Evolutionary conservation across 2,888 invertebrate species (phyloP), one percentile per base, ranked within the genome.

Genomic region (Synergus laeviventris): DNA sequence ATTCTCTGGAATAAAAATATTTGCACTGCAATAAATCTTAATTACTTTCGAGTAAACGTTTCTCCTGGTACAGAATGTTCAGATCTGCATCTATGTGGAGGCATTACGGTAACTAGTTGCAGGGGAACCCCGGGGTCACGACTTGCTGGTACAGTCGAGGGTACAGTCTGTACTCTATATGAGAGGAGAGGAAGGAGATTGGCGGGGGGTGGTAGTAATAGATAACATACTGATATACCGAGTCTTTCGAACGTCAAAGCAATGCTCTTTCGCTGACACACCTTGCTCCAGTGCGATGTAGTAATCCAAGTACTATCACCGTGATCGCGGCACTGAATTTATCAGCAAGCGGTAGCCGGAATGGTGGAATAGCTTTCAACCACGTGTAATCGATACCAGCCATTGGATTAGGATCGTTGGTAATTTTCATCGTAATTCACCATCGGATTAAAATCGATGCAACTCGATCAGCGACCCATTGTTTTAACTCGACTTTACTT

Each of bases 51-150:
- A 66, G 45, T 66, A 66, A 66, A 66, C 66, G 45, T 66, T 66
- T 66, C 45, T 66, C 31, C 66, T n/a, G 45, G 45, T n/a, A n/a
- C n/a, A 66, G 66, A 66, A 66, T 66, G 66, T 66, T 66, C 24
- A 66, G 66, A 66, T 66, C 66, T 66, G 66, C 66, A 66, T 66
- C 66, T 66, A 66, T 66, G 42, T 66, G 66, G 66, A 66, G 18
- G 66, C 42, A 66, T 45, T 66, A 66, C 66, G 66, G 66, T 66
- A 66, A 66, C 66, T 49, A 66, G 66, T 49, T 66, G 66, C 49
- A 42, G 66, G 66, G 66, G 45, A 66, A 66, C 45, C 66, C 24
- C 16, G 66, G 66, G 45, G 66, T 66, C 66, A 66, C 66, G 66
- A 66, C 66, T 49, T 45, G 39, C 39, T 64, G 39, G 18, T 66